These are phyloP conservation scores for Eulithis testata DNA, from an alignment of 2,888 invertebrate genomes.

Conservation along the genomic window DNA sequence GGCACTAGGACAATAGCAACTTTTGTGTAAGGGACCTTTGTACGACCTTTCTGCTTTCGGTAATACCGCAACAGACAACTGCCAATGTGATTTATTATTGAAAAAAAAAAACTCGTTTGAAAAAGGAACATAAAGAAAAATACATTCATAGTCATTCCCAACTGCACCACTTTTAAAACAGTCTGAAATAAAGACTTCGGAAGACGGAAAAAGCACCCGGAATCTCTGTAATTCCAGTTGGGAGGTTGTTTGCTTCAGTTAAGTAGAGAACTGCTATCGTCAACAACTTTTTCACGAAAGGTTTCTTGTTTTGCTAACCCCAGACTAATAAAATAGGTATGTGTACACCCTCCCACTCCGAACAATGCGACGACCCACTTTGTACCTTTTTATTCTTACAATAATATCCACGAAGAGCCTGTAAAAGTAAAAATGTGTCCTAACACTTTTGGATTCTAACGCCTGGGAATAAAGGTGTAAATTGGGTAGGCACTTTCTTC, in stretches of 20 bases:
- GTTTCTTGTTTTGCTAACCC: slow-evolving; percentile 38
- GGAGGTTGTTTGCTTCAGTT: slow-evolving; percentile 29
- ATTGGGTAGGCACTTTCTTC: slow-evolving; percentile 29
- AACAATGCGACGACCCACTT: slow-evolving; percentile 43
- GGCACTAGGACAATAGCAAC: slow-evolving; percentile 50
- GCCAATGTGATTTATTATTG: slow-evolving; percentile 52
- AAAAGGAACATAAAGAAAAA: not conserved
- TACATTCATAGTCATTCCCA: not conserved
- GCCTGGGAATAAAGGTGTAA: slow-evolving; percentile 30
- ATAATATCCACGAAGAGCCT: slow-evolving; percentile 40
- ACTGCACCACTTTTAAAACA: slow-evolving; percentile 17
- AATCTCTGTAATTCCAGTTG: slow-evolving; percentile 33
- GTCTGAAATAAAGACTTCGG: slow-evolving; percentile 19
- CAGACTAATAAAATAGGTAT: slow-evolving; percentile 40
- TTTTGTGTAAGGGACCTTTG: slow-evolving; percentile 49
- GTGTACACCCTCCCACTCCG: slow-evolving; percentile 33
- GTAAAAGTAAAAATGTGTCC: slow-evolving; percentile 32
- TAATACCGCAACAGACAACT: slow-evolving; percentile 51
- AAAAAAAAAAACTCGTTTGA: slow-evolving; percentile 10
- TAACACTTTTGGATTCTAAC: slow-evolving; percentile 32
- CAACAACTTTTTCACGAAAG: slow-evolving; percentile 36
- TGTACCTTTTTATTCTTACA: slow-evolving; percentile 42
- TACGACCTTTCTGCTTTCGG: slow-evolving; percentile 49
- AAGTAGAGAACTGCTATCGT: slow-evolving; percentile 29
- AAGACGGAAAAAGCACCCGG: slow-evolving; percentile 5